These are phyloP conservation scores for Hucho hucho DNA, from an alignment of 2,113 vertebrate species.

Conservation along the genomic window DNA sequence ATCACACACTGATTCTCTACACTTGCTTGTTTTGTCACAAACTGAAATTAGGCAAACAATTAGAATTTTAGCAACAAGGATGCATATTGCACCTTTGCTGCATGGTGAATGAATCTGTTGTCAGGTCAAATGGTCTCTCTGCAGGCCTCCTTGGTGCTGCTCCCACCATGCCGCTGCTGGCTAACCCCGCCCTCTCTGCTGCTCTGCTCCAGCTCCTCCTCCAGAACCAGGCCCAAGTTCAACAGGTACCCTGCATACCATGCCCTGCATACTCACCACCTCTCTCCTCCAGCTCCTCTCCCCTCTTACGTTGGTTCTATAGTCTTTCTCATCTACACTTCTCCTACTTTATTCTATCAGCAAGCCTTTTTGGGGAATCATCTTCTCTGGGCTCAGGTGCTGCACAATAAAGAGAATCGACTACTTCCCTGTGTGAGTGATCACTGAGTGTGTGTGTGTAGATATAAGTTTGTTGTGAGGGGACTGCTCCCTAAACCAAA, in stretches of 20 bases:
- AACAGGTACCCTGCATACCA: slow-evolving; percentile 76
- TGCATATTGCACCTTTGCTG: not conserved
- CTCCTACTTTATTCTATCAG: slow-evolving; percentile 55
- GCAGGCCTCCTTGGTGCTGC: slow-evolving; percentile 85
- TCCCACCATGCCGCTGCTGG: slow-evolving; percentile 79
- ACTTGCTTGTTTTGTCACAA: no score
- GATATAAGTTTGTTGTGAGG: slow-evolving; percentile 25
- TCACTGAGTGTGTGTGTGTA: slow-evolving; percentile 39
- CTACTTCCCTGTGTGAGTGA: slow-evolving; percentile 73
- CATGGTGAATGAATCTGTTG: not conserved
- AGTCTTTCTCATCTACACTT: slow-evolving; percentile 9
- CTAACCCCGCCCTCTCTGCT: slow-evolving; percentile 80
- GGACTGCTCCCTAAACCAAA: slow-evolving; percentile 7
- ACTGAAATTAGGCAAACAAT: no score
- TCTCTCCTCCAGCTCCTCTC: not conserved
- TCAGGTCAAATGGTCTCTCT: slow-evolving; percentile 2
- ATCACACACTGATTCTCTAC: no score
- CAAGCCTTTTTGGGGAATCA: slow-evolving; percentile 77
- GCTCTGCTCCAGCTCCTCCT: slow-evolving; percentile 87
- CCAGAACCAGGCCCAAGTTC: slow-evolving; percentile 81
- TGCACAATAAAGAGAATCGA: slow-evolving; percentile 75
- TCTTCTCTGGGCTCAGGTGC: slow-evolving; percentile 77
- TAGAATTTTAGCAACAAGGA: no score
- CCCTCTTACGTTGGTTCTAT: slow-evolving; percentile 11
- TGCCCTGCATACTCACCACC: not conserved